These are phyloP conservation scores for Drosophila suzukii DNA, from an alignment of 1,140 invertebrate species.

Conservation along the genomic window DNA sequence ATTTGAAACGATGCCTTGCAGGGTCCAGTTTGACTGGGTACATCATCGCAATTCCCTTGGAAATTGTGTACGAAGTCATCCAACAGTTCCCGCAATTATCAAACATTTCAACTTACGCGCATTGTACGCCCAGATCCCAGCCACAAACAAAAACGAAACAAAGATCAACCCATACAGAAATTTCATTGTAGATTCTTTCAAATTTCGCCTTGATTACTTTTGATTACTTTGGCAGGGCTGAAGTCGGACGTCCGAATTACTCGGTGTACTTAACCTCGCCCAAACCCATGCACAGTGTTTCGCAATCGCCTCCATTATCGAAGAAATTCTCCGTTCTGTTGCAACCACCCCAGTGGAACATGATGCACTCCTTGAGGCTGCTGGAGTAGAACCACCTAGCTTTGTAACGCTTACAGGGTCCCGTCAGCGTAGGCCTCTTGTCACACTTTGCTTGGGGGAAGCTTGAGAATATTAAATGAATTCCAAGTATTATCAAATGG, in stretches of 20 bases:
- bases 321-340: background rate
- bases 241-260: background rate
- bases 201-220: background rate
- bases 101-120: conserved; percentile 11
- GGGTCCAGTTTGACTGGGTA: conserved; percentile 33
- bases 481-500: background rate
- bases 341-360: conserved; percentile 17
- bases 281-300: background rate
- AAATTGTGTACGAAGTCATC: background rate
- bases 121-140: conserved; percentile 10
- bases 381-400: background rate
- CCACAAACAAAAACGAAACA: background rate
- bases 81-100: too few species aligned
- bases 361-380: conserved; percentile 3
- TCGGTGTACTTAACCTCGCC: background rate
- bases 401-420: background rate
- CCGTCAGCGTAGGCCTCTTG: conserved; percentile 1
- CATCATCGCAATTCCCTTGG: conserved; percentile 43
- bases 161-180: background rate
- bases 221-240: background rate
- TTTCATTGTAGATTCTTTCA: conserved; percentile 6
- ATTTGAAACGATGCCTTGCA: conserved; percentile 37
- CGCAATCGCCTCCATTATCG: background rate
- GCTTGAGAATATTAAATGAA: background rate
- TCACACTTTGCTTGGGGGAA: background rate